Conservation (phyloP, 2,888 invertebrate genomes). For the Macrophya annulata region DNA sequence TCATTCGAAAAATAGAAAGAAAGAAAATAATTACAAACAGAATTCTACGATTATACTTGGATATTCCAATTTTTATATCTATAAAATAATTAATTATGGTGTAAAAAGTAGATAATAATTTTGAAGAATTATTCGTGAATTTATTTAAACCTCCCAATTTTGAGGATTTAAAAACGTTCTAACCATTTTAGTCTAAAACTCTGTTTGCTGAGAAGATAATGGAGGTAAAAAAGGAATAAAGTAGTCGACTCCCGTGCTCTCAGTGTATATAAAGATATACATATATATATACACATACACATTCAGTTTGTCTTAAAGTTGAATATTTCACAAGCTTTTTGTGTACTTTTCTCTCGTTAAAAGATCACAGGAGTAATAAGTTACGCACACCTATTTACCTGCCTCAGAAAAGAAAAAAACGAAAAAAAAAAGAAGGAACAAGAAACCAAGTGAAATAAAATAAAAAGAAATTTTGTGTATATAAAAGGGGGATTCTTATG, state of each 20-base stretch:
- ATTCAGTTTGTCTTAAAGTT: neutral
- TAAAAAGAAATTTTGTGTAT: neutral
- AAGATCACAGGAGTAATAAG: neutral
- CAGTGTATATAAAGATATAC: neutral
- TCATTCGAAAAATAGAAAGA: no score
- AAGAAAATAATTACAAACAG: no score
- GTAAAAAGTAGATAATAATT: no score
- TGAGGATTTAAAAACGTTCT: no score
- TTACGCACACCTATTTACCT: neutral
- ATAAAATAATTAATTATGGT: no score
- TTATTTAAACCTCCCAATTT: no score
- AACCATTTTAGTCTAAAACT: neutral
- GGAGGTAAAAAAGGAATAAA: neutral
- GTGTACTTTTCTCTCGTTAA: neutral
- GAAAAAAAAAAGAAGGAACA: neutral
- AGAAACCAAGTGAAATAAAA: neutral
- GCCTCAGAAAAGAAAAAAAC: neutral
- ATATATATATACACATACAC: neutral
- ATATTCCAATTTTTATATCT: no score
- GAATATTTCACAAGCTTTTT: neutral
- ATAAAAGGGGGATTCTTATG: neutral
- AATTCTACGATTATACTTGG: no score
- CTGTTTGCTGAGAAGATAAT: constrained; percentile 3
- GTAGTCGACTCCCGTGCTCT: neutral
- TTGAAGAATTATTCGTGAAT: no score